phyloP scores from a whole-genome alignment of 2,888 invertebrate genomes.

The Odontocerum albicorne region DNA sequence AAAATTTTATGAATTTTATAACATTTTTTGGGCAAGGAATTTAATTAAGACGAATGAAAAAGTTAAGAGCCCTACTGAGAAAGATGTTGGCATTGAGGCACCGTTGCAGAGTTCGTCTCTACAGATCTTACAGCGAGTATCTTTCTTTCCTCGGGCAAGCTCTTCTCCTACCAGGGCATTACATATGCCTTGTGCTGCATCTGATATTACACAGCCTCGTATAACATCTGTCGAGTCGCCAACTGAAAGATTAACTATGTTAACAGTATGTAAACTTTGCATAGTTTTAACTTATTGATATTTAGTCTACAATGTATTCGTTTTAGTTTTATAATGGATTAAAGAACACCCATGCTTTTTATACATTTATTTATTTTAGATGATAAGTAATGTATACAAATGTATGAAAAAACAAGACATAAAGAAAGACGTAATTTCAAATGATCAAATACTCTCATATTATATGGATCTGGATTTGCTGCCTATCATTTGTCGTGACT shows the following conservation, averaged over 20 bases:
- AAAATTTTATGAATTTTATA: not conserved
- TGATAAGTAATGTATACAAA: too few relatives aligned
- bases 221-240: constrained; percentile 53
- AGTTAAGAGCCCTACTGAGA: not conserved
- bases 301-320: too few relatives aligned
- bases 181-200: constrained; percentile 52
- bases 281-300: too few relatives aligned
- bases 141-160: constrained; percentile 52
- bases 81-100: constrained; percentile 30
- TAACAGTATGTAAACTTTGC: too few relatives aligned
- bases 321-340: too few relatives aligned
- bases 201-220: constrained; percentile 49
- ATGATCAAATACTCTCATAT: too few relatives aligned
- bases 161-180: constrained; percentile 48
- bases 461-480: too few relatives aligned
- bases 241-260: constrained; percentile 50
- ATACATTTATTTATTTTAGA: too few relatives aligned
- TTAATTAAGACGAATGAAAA: constrained; percentile 5
- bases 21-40: constrained; percentile 8
- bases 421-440: too few relatives aligned
- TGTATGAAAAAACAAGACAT: too few relatives aligned
- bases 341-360: too few relatives aligned
- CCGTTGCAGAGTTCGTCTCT: constrained; percentile 50
- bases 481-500: too few relatives aligned
- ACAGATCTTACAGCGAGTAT: constrained; percentile 52